Percentiles rank a stretch among this genome's conserved stretches.
Conservation (phyloP, 2,797 vertebrate species). For the Gephyroberyx darwinii region DNA sequence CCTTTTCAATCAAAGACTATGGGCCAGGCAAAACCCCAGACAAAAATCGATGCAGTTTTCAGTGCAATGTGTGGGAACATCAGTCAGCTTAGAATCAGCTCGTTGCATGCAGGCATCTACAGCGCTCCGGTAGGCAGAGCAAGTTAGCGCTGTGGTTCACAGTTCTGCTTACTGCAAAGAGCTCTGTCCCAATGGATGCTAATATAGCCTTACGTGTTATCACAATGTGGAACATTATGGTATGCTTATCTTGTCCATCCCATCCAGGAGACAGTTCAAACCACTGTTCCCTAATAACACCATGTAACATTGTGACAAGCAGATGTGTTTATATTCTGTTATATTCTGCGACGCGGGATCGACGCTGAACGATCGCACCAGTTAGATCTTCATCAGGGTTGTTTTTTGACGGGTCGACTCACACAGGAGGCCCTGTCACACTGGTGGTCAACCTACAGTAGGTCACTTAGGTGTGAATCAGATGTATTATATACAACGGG, state of each 20-base stretch:
- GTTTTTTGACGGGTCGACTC: background rate
- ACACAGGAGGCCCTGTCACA: slow-evolving; percentile 5
- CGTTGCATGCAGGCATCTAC: slow-evolving; percentile 46
- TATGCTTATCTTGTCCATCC: slow-evolving; percentile 28
- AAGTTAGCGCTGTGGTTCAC: slow-evolving; percentile 58
- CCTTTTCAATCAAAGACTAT: slow-evolving; percentile 39
- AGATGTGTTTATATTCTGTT: slow-evolving; percentile 13
- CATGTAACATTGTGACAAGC: slow-evolving; percentile 1
- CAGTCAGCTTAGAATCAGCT: slow-evolving; percentile 51
- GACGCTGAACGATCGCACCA: no score
- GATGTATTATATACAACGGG: no score
- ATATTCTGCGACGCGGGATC: no score
- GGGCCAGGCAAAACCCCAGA: slow-evolving; percentile 24
- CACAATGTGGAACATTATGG: background rate
- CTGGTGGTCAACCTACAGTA: slow-evolving; percentile 6
- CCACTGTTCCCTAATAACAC: background rate
- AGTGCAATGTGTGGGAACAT: slow-evolving; percentile 54
- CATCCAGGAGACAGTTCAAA: slow-evolving; percentile 27
- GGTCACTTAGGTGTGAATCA: background rate
- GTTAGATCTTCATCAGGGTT: no score
- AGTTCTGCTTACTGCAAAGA: background rate
- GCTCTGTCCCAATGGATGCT: slow-evolving; percentile 41
- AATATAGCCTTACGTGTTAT: slow-evolving; percentile 20
- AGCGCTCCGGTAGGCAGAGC: slow-evolving; percentile 15
- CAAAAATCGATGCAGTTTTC: slow-evolving; percentile 65